These are phyloP conservation scores for Diplosoma virens DNA, from an alignment of 23 tunicate species.

Conservation along the genomic window DNA sequence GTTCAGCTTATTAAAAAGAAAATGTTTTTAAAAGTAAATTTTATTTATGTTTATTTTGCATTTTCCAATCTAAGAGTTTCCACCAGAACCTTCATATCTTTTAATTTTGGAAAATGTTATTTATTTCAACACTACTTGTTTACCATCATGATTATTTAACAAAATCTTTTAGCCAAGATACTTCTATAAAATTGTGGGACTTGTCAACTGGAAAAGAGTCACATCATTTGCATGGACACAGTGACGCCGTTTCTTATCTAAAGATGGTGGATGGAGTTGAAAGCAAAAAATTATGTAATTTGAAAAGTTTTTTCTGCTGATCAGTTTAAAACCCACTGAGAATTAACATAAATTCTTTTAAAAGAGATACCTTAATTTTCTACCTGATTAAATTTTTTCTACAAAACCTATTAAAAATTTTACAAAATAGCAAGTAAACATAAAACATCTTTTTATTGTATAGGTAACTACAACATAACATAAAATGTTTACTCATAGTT, in stretches of 20 bases:
- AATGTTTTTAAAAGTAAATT: too few relatives aligned
- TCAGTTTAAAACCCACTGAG: background rate
- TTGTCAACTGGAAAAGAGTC: constrained; percentile 21
- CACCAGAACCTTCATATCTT: too few relatives aligned
- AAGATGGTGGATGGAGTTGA: constrained; percentile 25
- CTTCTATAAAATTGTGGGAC: constrained; percentile 81
- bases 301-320: background rate
- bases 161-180: constrained; percentile 81
- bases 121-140: too few relatives aligned
- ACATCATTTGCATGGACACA: constrained; percentile 70
- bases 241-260: constrained; percentile 64
- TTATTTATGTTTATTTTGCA: too few relatives aligned
- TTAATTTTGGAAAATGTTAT: too few relatives aligned
- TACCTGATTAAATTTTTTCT: too few relatives aligned
- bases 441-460: too few relatives aligned
- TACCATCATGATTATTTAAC: too few relatives aligned
- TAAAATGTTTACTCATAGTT: background rate
- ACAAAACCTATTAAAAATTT: background rate
- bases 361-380: too few relatives aligned
- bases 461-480: too few relatives aligned
- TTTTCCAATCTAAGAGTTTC: too few relatives aligned
- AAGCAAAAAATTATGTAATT: constrained; percentile 56
- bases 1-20: too few relatives aligned
- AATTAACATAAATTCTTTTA: background rate
- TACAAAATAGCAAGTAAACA: background rate